These are phyloP conservation scores for Acleris laterana DNA, from an alignment of 2,888 invertebrate species.

Conservation along the genomic window DNA sequence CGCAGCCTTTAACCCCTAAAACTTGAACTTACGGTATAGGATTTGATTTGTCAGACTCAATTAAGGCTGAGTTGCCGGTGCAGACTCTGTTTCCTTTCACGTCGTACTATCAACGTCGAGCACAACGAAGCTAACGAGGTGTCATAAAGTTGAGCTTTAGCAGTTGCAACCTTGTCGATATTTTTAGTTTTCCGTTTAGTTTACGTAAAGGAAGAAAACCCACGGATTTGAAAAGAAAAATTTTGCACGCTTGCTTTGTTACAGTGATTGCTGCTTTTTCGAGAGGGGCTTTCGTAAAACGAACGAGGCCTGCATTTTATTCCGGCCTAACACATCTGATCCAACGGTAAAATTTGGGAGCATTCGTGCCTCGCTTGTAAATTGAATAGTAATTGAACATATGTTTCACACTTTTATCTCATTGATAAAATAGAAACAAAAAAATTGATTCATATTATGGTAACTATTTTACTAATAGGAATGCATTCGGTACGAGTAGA, in stretches of 20 bases:
- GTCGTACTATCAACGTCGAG: too few species aligned
- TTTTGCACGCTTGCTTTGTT: not conserved
- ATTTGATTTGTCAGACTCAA: too few species aligned
- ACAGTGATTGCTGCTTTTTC: not conserved
- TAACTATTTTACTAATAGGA: too few species aligned
- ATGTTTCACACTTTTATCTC: conserved; percentile 5
- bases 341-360: not conserved
- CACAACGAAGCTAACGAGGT: too few species aligned
- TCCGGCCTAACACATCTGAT: not conserved
- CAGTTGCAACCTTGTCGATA: not conserved
- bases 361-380: conserved; percentile 10
- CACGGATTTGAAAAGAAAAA: not conserved
- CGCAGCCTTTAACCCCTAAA: too few species aligned
- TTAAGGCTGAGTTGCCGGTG: too few species aligned
- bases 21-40: too few species aligned
- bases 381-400: conserved; percentile 9
- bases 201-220: too few species aligned
- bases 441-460: not conserved
- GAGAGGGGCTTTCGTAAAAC: not conserved
- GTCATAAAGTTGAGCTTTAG: too few species aligned
- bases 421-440: not conserved
- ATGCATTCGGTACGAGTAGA: too few species aligned
- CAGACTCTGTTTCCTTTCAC: too few species aligned
- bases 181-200: not conserved
- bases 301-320: not conserved